Base-by-base conservation (phyloP, 2,888 invertebrate species). In the Hypselothyrea guttata region DNA sequence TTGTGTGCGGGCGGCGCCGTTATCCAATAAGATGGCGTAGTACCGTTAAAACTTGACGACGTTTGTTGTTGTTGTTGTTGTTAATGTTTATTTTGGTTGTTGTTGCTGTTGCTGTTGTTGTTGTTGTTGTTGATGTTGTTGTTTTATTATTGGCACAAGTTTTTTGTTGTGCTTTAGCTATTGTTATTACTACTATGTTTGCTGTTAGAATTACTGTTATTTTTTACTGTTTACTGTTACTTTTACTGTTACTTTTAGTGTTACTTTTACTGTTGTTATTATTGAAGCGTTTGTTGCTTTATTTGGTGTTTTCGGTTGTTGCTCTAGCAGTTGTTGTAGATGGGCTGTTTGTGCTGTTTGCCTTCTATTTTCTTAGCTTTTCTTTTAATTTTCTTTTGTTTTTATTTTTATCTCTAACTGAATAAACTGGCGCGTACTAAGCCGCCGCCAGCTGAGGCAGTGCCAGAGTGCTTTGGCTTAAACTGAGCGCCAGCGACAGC, bases 391-490 rank as follows among this genome's bases (percentile, higher is more conserved):
- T 51, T 22, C 44, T 51, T 22, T 52, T 48, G 65, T 59, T 57
- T 47, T 45, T 38, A 71, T 62, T 70, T 34, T 16, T 41, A 28
- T 7, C 7, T 8, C 69, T 61, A 66, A 62, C 60, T 69, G 56
- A 44, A 22, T 51, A 38, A 49, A 45, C 55, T 67, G 70, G 52
- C 30, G 61, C 62, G 57, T 38, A 35, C 54, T 73, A 73, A 47
- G 69, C 71, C 53, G 71, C 78, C 63, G 62, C 57, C 75, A 61
- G 62, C 57, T 40, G 60, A 59, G 69, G 65, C 74, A 64, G 58
- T 58, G 64, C 64, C 59, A 69, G 35, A 58, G 35, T 37, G 57
- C 44, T 71, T 55, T 40, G 35, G 28, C 33, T 45, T 51, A 48
- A 38, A 18, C 40, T 41, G 52, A 34, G 45, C 65, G 33, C 51